These are phyloP conservation scores for Ypsolopha scabrella DNA, from an alignment of 2,888 invertebrate species.

Conservation along the genomic window DNA sequence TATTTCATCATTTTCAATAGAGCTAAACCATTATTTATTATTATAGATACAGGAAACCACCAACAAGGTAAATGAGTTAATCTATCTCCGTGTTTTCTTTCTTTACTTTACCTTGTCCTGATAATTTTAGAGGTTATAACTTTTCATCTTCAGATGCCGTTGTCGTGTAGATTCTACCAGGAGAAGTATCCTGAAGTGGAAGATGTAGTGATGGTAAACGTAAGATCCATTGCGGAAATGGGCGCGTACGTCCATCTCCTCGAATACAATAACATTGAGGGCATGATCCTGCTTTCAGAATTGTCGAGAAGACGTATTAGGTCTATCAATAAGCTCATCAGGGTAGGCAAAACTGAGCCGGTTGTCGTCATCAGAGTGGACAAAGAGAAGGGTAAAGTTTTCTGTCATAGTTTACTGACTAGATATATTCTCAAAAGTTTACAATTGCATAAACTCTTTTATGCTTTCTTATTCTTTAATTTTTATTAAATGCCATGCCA, in stretches of 20 bases:
- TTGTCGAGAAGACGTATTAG: constrained; percentile 98
- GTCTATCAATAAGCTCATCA: constrained; percentile 98
- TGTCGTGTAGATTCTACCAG: constrained; percentile 96
- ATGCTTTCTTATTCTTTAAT: no score
- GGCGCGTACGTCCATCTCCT: constrained; percentile 98
- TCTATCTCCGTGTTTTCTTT: no score
- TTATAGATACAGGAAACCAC: constrained; percentile 19
- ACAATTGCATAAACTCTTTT: no score
- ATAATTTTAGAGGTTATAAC: constrained; percentile 28
- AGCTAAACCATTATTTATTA: constrained; percentile 18
- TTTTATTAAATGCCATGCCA: no score
- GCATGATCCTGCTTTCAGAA: constrained; percentile 98
- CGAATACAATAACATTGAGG: constrained; percentile 99
- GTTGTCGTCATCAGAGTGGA: constrained; percentile 99
- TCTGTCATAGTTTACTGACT: background rate
- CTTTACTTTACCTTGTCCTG: background rate
- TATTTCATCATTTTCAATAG: constrained; percentile 45
- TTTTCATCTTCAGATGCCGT: constrained; percentile 75
- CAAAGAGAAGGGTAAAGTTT: constrained; percentile 91
- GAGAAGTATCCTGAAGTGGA: constrained; percentile 98
- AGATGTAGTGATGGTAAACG: constrained; percentile 99
- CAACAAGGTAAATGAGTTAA: constrained; percentile 26
- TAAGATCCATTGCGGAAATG: constrained; percentile 98
- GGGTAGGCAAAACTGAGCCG: constrained; percentile 98
- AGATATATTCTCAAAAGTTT: no score